Percentiles rank a stretch among this genome's conserved stretches.
Evolutionary conservation across 2,888 invertebrate species (phyloP).

Genomic region (Heliconius hortense): DNA sequence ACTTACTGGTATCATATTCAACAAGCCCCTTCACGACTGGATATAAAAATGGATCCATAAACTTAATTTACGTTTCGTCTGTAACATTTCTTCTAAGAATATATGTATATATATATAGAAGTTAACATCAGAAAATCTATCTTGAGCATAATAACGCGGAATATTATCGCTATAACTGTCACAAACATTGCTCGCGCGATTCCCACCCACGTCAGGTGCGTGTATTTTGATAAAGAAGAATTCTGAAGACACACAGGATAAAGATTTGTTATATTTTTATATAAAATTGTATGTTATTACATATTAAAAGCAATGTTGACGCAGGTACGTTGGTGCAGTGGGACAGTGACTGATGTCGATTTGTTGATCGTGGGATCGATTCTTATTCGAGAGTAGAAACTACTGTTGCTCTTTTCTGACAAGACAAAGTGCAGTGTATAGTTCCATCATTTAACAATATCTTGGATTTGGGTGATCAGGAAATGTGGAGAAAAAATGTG

Average conservation of each 20-base stretch:
- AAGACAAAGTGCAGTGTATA: too few species aligned
- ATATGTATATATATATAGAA: constrained; percentile 7
- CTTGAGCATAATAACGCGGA: constrained; percentile 1
- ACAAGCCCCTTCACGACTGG: too few species aligned
- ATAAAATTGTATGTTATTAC: background rate
- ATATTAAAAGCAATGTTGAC: background rate
- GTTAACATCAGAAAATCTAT: constrained; percentile 9
- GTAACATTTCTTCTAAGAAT: background rate
- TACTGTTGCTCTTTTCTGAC: background rate
- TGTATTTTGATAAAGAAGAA: background rate
- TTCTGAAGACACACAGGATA: background rate
- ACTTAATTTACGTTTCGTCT: background rate
- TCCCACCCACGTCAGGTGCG: background rate
- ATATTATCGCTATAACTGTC: constrained; percentile 17
- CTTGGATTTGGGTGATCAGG: too few species aligned
- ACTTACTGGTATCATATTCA: too few species aligned
- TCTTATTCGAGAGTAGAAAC: background rate
- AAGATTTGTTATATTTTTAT: background rate
- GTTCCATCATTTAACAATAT: too few species aligned
- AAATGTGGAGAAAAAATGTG: too few species aligned
- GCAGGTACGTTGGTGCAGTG: background rate
- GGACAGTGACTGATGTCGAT: background rate
- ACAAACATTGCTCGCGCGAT: constrained; percentile 2
- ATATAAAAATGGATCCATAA: background rate
- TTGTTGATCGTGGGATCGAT: background rate